Conservation (phyloP, 2,888 invertebrate genomes). For the Chrysina gloriosa region DNA sequence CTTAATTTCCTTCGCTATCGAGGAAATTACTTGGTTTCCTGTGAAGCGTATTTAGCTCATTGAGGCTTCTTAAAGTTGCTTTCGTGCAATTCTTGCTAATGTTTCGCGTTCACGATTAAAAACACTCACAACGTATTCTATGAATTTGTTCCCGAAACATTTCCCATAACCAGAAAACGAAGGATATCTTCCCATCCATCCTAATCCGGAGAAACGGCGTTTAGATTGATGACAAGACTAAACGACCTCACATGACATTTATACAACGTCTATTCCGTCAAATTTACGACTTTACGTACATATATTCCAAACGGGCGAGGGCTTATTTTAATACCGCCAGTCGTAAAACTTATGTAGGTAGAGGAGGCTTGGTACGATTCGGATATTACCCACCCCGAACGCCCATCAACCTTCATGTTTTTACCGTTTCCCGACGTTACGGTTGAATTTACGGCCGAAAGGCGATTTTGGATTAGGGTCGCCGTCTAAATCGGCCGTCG, state of each 20-base stretch:
- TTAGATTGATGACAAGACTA: conserved; percentile 8
- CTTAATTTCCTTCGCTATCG: too few relatives aligned
- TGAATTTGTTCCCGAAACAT: too few relatives aligned
- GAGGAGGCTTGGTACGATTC: neutral
- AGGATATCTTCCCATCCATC: too few relatives aligned
- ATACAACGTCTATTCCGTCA: conserved; percentile 3
- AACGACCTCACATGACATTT: conserved; percentile 3
- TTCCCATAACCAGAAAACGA: too few relatives aligned
- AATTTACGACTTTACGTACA: conserved; percentile 1
- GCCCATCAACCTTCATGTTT: conserved; percentile 25
- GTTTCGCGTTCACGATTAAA: too few relatives aligned
- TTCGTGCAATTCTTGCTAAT: too few relatives aligned
- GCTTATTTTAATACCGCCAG: conserved; percentile 25
- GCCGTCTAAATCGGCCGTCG: neutral
- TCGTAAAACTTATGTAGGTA: conserved; percentile 11
- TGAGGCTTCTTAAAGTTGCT: too few relatives aligned
- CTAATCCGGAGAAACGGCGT: too few relatives aligned
- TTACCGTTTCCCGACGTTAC: conserved; percentile 20
- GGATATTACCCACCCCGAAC: conserved; percentile 11
- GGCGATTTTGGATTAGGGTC: conserved; percentile 21
- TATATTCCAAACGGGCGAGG: conserved; percentile 8
- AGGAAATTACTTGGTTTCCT: too few relatives aligned
- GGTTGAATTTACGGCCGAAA: conserved; percentile 10
- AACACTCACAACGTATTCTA: too few relatives aligned
- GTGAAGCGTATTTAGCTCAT: too few relatives aligned